Percentiles rank a stretch among this genome's conserved stretches.
Evolutionary conservation across 53 echinoderm and acorn worm genomes (phyloP).

Genomic region (Temnopleurus reevesii): DNA sequence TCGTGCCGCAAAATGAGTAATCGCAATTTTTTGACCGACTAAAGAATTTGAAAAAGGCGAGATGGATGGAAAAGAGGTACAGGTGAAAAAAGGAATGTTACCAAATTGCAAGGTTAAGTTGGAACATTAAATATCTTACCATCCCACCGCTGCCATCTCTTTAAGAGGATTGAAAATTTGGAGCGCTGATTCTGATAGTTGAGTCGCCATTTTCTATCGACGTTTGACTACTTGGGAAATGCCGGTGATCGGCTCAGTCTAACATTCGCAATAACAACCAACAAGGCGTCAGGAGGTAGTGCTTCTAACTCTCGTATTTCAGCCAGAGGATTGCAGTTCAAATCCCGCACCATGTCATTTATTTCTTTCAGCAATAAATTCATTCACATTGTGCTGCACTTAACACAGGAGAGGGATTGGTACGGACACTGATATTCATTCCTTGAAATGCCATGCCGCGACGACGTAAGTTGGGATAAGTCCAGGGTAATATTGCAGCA

Average conservation of each 20-base stretch:
- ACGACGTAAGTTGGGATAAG: no score
- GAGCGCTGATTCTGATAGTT: background rate
- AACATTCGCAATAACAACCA: no score
- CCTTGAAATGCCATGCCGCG: no score
- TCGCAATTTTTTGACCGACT: background rate
- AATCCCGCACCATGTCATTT: no score
- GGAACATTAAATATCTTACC: background rate
- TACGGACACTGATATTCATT: no score
- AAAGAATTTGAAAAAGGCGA: background rate
- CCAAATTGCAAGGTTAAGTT: background rate
- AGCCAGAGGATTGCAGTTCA: no score
- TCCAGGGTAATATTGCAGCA: no score
- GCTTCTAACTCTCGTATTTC: no score
- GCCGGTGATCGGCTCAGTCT: background rate
- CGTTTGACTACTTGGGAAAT: background rate
- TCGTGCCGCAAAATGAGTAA: conserved; percentile 35
- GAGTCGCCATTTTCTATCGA: conserved; percentile 18
- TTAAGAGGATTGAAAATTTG: background rate
- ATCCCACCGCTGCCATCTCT: conserved; percentile 1
- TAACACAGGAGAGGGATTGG: no score
- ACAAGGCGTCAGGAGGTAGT: no score
- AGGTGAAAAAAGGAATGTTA: background rate
- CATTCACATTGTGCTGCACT: no score
- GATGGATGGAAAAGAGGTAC: background rate
- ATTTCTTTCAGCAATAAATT: no score